A percentile compares a stretch with the other conserved stretches of the same genome.
phyloP scores from a whole-genome alignment of 2,797 vertebrate species.

The Manis pentadactyla region DNA sequence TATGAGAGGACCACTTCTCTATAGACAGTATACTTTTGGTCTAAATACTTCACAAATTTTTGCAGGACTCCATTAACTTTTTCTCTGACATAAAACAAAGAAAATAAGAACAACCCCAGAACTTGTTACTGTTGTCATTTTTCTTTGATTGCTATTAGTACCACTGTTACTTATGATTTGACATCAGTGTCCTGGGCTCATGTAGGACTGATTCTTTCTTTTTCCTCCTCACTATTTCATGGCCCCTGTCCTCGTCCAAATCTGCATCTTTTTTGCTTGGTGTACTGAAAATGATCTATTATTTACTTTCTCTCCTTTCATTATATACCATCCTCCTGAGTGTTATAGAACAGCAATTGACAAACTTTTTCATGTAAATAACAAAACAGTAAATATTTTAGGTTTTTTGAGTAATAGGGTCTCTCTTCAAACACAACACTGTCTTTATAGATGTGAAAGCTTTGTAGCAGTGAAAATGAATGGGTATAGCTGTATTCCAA shows the following conservation, averaged over 20 bases:
- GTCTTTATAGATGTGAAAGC: neutral
- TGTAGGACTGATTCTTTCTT: neutral
- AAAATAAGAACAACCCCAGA: neutral
- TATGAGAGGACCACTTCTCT: neutral
- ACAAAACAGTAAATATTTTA: neutral
- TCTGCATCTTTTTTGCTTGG: neutral
- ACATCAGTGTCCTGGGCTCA: neutral
- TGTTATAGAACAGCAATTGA: neutral
- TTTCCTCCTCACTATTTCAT: neutral
- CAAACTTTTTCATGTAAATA: neutral
- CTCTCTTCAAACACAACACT: neutral
- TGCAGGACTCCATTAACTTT: neutral
- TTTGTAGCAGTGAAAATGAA: neutral
- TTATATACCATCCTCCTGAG: neutral
- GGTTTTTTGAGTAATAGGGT: neutral
- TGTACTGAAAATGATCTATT: neutral
- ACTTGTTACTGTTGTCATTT: neutral
- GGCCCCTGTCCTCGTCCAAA: neutral
- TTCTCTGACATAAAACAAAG: neutral
- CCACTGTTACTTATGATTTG: neutral
- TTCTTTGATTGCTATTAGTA: neutral
- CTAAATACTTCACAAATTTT: neutral
- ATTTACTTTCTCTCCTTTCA: neutral
- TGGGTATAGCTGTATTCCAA: neutral
- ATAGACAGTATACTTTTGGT: neutral